Evolutionary conservation across 1,140 invertebrate genomes (phyloP), one percentile per base, ranked within the genome.

Genomic region (Adelges cooleyi): DNA sequence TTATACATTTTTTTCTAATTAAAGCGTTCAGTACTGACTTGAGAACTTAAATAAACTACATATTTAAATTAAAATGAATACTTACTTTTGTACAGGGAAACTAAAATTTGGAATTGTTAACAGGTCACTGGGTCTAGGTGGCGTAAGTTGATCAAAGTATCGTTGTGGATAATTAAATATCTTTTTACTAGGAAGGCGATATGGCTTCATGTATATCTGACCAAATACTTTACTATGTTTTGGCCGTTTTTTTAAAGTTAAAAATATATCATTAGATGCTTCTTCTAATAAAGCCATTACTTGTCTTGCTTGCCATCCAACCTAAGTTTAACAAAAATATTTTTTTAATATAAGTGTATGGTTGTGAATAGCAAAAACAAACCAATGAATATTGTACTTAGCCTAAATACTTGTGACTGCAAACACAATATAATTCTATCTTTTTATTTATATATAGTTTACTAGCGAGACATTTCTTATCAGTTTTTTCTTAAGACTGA

Each of bases 181-280:
- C 70, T 87, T 87, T 72, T 86, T 86, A 70, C 85, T 87, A 22
- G 86, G 86, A 67, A 88, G 74, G 67, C 86, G 77, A 71, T 86
- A 87, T 0, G 86, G 86, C 72, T 86, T 86, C 75, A 87, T 86
- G 69, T 87, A 87, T 71, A 89, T 86, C 71, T 89, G 86, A 2
- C 87, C 87, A 71, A 87, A 88, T 51, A 88, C 84, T 75, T 87
- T 90, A 2, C 85, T 86, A 70, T 92, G 89, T 46, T 84, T 79
- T 0, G 90, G 90, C 8, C 88, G 76, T 73, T 91, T 89, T 75
- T 92, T 93, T 11, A 92, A 73, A 0, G 90, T 89, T 27, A 93
- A 75, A 25, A 89, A 79, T 66, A 92, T 82, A 74, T 92, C 89
- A 17, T 86, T 84, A 3, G 86, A 82, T 67, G 85, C 86, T 70